Base-by-base conservation (phyloP, 2,113 vertebrate genomes). In the Pelodiscus sinensis region DNA sequence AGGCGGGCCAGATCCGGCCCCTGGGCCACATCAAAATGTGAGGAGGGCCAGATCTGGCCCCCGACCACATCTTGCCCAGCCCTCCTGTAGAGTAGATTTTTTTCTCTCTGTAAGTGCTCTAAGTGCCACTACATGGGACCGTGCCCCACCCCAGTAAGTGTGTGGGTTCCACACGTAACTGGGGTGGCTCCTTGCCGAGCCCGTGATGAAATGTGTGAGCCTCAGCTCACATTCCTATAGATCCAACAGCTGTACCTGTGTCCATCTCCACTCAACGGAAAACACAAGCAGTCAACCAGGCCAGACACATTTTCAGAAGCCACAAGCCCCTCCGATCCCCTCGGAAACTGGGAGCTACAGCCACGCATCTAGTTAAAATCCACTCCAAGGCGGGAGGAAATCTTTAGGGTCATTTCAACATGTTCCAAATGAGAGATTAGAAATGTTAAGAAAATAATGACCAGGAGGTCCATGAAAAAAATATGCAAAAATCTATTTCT, bases 361-460 rank as follows among this genome's bases (percentile, higher is more conserved):
- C 65, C 5, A 50, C 38, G 84, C 85, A 77, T 71, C 71, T 82
- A 44, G 52, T 82, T 86, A 60, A 15, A 93, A 91, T 44, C 22
- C 16, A 7, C 65, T 55, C 19, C 19, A 77, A 75, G 16, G 65
- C 9, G 50, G 9, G 35, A 6, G 86, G 29, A 57, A 52, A 52
- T 75, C 73, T 60, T 85, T 1, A 12, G 50, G 44, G 77, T 22
- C 85, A 81, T 82, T 95, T 86, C 75, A 92, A 54, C 88, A 1
- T 84, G 81, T 89, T 93, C 80, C 11, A 90, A 91, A 51, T 4
- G 87, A 88, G 93, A 81, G 80, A 86, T 95, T 92, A 89, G 71
- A 86, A 96, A 58, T 5, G 6, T 85, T 96, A 85, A 89, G 90
- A 89, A 96, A 96, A 93, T 95, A 96, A 95, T 75, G 81, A 84